phyloP scores from a whole-genome alignment of 1,140 invertebrate genomes.

The Brachionus calyciflorus region DNA sequence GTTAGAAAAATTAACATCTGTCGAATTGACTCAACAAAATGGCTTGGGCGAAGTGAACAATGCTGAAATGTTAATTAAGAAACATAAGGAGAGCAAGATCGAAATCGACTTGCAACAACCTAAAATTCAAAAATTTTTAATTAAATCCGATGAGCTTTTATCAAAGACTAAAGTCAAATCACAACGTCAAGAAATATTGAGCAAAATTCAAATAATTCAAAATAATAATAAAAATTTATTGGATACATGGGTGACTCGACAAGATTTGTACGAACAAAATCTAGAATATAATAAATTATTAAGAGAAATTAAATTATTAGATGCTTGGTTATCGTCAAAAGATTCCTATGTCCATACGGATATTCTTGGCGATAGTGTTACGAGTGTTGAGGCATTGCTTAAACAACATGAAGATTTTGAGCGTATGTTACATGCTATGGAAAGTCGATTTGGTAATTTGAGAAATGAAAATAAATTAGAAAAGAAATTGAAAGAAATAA shows the following conservation, averaged over 20 bases:
- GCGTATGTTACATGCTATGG: conserved; percentile 14
- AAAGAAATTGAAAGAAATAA: conserved; percentile 26
- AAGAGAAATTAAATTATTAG: conserved; percentile 34
- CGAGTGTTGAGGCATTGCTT: conserved; percentile 10
- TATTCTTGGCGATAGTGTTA: conserved; percentile 35
- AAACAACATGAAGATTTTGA: conserved; percentile 46
- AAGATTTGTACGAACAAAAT: conserved; percentile 43
- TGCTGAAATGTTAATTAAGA: conserved; percentile 31
- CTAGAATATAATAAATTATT: conserved; percentile 43
- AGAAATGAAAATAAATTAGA: conserved; percentile 8
- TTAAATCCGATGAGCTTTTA: conserved; percentile 28
- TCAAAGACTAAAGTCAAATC: background rate
- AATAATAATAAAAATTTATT: conserved; percentile 6
- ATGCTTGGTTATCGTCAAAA: conserved; percentile 44
- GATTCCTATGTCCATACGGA: conserved; percentile 27
- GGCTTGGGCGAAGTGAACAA: conserved; percentile 15
- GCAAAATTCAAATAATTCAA: conserved; percentile 39
- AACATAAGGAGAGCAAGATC: conserved; percentile 18
- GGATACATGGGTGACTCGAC: conserved; percentile 21
- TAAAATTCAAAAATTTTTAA: background rate
- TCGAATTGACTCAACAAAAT: background rate
- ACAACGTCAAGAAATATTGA: conserved; percentile 3
- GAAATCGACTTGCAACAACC: conserved; percentile 37
- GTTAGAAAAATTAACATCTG: conserved; percentile 1
- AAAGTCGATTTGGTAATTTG: conserved; percentile 9